Conservation (phyloP, 2,113 vertebrate genomes). For the Notothenia rossii region DNA sequence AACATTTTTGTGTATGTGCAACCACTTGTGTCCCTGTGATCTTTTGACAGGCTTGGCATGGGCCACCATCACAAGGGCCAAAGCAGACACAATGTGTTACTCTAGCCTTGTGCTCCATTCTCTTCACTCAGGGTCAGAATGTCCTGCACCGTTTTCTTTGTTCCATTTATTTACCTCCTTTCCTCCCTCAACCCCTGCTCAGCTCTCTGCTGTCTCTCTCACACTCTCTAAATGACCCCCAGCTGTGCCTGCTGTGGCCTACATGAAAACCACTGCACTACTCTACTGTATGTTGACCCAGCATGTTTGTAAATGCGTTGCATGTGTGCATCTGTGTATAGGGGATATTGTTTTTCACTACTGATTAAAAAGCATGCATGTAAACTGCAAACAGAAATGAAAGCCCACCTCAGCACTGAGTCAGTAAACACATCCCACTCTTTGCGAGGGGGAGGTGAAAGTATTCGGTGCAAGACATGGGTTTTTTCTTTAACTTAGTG, state of each 20-base stretch:
- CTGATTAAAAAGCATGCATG: slow-evolving; percentile 29
- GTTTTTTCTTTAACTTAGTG: slow-evolving; percentile 33
- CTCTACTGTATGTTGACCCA: neutral
- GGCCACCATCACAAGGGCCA: slow-evolving; percentile 30
- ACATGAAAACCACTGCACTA: neutral
- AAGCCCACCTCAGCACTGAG: slow-evolving; percentile 57
- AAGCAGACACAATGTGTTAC: slow-evolving; percentile 51
- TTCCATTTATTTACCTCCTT: slow-evolving; percentile 54
- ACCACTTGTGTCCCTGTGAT: slow-evolving; percentile 29
- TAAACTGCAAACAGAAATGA: slow-evolving; percentile 40
- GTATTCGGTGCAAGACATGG: slow-evolving; percentile 43
- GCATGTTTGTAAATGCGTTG: slow-evolving; percentile 19
- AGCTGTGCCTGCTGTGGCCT: slow-evolving; percentile 4
- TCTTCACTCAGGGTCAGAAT: slow-evolving; percentile 70
- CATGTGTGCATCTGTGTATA: neutral
- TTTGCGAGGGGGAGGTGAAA: slow-evolving; percentile 55
- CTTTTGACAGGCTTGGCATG: slow-evolving; percentile 54
- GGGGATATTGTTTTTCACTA: neutral
- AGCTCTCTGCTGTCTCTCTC: slow-evolving; percentile 10
- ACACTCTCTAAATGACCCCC: slow-evolving; percentile 23
- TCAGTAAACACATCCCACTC: slow-evolving; percentile 63
- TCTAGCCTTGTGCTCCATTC: slow-evolving; percentile 42
- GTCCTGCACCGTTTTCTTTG: slow-evolving; percentile 66
- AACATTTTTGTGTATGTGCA: slow-evolving; percentile 25
- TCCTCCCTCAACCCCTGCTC: slow-evolving; percentile 22